Evolutionary conservation across 2,113 vertebrate genomes (phyloP), one percentile per base, ranked within the genome.

Genomic region (Odontophorus gujanensis): DNA sequence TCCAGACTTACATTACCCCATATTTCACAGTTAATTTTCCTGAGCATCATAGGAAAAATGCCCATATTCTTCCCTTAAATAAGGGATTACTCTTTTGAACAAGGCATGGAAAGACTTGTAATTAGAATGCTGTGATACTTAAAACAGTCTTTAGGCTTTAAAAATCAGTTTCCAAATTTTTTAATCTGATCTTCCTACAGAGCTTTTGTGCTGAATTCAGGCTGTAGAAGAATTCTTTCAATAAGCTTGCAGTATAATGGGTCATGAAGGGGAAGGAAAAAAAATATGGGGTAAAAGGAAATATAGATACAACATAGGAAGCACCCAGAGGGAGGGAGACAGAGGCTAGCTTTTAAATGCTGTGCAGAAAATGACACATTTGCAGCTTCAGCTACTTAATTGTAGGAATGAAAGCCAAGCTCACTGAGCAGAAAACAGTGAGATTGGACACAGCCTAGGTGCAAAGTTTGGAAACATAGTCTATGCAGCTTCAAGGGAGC

Each of bases 111-210:
- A 12, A 89, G 30, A 88, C 40, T 93, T 82, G 32, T 7, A 34
- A 88, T 74, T 84, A 86, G 81, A 75, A 40, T 80, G 32, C 57
- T 89, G 92, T 73, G 71, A 45, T 91, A 8, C 20, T 96, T 92
- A 65, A 87, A 90, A 91, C n/a, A 90, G 43, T 75, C 19, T 3
- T 36, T 77, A 17, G 15, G 7, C 8, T 93, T 61, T 84, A 71
- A 87, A 93, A 85, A 82, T 18, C 5, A 72, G 7, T 92, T 96
- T 93, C 53, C 80, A 47, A 91, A 32, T 7, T 9, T 75, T 79
- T 82, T 72, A 16, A 40, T 48, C 24, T 68, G 21, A n/a, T 94
- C 96, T 96, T n/a, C 43, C 76, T 50, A 9, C 42, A 32, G 51
- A 95, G 34, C 7, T 78, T 45, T 95, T 82, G 45, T 32, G 34